Conservation (phyloP, 2,888 invertebrate genomes). For the Mesorhabditis sp. region DNA sequence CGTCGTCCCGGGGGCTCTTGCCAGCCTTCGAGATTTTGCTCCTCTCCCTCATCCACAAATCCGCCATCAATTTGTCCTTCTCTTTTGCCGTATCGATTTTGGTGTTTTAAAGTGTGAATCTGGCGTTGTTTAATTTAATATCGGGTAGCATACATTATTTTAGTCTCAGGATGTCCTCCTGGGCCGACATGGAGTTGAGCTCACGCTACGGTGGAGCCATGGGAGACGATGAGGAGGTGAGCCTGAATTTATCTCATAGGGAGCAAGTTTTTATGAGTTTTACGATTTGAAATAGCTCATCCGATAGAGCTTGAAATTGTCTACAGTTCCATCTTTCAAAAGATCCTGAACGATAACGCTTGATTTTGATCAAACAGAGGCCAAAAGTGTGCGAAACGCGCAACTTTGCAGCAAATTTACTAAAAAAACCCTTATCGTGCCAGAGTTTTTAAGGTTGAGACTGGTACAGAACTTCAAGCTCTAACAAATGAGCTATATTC, state of each 20-base stretch:
- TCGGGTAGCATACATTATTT: background rate
- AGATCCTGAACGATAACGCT: too few species aligned
- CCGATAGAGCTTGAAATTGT: too few species aligned
- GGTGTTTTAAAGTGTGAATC: slow-evolving; percentile 5
- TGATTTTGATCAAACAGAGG: too few species aligned
- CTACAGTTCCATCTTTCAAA: too few species aligned
- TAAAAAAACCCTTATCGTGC: too few species aligned
- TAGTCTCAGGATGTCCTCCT: background rate
- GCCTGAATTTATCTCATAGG: too few species aligned
- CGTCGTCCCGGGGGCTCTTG: background rate
- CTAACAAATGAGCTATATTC: too few species aligned
- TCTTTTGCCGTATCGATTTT: background rate
- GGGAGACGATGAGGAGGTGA: background rate
- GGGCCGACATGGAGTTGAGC: background rate
- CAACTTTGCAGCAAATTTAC: too few species aligned
- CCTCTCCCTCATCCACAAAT: background rate
- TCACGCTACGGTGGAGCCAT: background rate
- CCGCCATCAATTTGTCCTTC: background rate
- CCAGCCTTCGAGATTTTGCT: background rate
- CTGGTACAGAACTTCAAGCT: too few species aligned
- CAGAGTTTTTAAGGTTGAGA: too few species aligned
- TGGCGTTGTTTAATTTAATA: too few species aligned
- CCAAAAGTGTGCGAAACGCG: too few species aligned
- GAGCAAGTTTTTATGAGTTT: background rate
- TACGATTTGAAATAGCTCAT: background rate